Percentiles rank a stretch among this genome's conserved stretches.
These are phyloP conservation scores for Hanleya hanleyi DNA, from an alignment of 2,888 invertebrate genomes.

Conservation along the genomic window DNA sequence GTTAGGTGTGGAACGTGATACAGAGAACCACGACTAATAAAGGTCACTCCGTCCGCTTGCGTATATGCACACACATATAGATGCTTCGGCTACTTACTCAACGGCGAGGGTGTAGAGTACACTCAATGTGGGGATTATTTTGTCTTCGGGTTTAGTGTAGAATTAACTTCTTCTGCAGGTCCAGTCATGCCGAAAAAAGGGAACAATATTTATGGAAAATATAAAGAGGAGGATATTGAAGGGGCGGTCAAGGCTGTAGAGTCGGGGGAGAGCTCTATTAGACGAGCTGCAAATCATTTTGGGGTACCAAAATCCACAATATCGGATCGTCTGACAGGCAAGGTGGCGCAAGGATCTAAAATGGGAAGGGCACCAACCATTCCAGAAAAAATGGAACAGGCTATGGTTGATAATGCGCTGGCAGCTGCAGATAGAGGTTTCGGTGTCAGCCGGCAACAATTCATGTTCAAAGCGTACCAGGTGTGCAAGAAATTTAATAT, in stretches of 20 bases:
- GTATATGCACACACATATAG: too few relatives aligned
- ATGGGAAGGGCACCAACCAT: constrained; percentile 25
- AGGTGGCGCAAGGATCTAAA: constrained; percentile 6
- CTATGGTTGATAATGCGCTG: constrained; percentile 18
- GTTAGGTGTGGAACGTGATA: too few relatives aligned
- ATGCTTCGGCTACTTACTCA: too few relatives aligned
- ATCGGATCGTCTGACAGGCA: constrained; percentile 25
- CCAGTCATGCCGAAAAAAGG: not conserved
- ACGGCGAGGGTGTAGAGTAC: too few relatives aligned
- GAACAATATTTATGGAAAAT: not conserved
- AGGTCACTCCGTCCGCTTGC: too few relatives aligned
- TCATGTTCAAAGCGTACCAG: constrained; percentile 23
- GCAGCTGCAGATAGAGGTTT: constrained; percentile 30
- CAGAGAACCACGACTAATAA: too few relatives aligned
- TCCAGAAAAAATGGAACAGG: constrained; percentile 25
- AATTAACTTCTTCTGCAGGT: too few relatives aligned
- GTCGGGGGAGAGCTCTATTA: constrained; percentile 16
- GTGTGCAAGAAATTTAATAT: constrained; percentile 14
- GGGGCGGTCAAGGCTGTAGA: constrained; percentile 28
- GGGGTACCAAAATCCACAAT: constrained; percentile 29
- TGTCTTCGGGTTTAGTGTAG: too few relatives aligned
- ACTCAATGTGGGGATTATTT: too few relatives aligned
- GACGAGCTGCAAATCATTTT: constrained; percentile 26
- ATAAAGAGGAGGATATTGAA: constrained; percentile 15
- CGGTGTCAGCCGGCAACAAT: constrained; percentile 26